Percentiles rank a stretch among this genome's conserved stretches.
These are phyloP conservation scores for Drosophila ezoana DNA, from an alignment of 2,888 invertebrate species.

Conservation along the genomic window DNA sequence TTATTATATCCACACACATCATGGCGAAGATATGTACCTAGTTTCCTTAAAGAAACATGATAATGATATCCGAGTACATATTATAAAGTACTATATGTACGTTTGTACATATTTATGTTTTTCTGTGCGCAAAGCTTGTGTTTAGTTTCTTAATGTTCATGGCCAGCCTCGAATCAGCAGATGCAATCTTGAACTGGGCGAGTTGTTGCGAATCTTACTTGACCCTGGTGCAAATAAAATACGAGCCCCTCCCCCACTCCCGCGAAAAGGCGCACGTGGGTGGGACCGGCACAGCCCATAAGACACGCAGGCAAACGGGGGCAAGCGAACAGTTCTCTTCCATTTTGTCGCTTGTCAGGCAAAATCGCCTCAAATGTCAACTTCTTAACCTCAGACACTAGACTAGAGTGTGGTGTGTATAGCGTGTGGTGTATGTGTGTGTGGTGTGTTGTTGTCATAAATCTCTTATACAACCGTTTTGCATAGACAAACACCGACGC, in stretches of 20 bases:
- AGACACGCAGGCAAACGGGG: slow-evolving; percentile 31
- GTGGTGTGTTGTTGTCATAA: slow-evolving; percentile 47
- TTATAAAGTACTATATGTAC: not conserved
- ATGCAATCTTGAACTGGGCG: slow-evolving; percentile 39
- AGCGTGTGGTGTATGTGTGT: slow-evolving; percentile 7
- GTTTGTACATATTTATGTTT: not conserved
- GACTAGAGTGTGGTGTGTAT: slow-evolving; percentile 10
- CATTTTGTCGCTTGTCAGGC: slow-evolving; percentile 47
- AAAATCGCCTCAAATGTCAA: slow-evolving; percentile 64
- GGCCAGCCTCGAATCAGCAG: slow-evolving; percentile 40
- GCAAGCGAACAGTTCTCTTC: slow-evolving; percentile 30
- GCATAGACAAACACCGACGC: slow-evolving; percentile 52
- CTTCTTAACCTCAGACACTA: slow-evolving; percentile 60
- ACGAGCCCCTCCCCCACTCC: not conserved
- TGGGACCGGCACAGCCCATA: slow-evolving; percentile 39
- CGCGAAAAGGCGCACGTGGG: slow-evolving; percentile 29
- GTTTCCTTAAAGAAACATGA: not conserved
- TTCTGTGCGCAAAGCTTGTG: slow-evolving; percentile 15
- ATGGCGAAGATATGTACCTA: no score
- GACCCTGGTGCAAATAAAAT: slow-evolving; percentile 40
- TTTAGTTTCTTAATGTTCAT: slow-evolving; percentile 15
- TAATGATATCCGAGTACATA: not conserved
- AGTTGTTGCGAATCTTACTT: slow-evolving; percentile 40
- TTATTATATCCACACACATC: no score
- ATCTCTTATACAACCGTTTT: slow-evolving; percentile 65